Evolutionary conservation across 1,140 invertebrate species (phyloP), one percentile per base, ranked within the genome.

Genomic region (Drosophila rufa): DNA sequence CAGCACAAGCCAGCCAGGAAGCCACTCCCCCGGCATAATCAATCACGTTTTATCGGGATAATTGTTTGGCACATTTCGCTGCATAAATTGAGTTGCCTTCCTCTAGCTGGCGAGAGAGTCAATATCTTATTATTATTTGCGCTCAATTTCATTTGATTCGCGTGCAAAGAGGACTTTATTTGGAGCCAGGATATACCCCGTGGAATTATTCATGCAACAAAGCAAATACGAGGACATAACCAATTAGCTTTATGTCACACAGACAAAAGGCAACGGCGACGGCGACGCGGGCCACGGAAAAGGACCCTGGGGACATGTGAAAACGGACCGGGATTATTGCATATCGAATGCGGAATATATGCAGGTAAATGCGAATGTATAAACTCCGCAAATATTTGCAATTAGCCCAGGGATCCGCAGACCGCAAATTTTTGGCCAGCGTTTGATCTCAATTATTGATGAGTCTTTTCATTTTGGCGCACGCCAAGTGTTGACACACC

Each of bases 31-130:
- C 40, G 56, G 64, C 74, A 82, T 82, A 82, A 82, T 82, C 80
- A 82, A 82, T 82, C 80, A 82, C 74, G 75, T 82, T 82, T 82
- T 82, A 82, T 82, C 80, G 58, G 75, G 75, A 82, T 82, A 82
- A 82, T 82, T 82, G 80, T 74, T 82, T 82, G 71, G 68, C 79
- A 62, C 55, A 59, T 80, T 70, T 74, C 56, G 50, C 55, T 75
- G 40, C 67, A 74, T 77, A 82, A 82, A 82, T 82, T 78, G 74
- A 80, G 53, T 75, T 73, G 59, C 55, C 56, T 62, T 61, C 15
- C 38, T 33, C 46, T 38, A 55, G 74, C 40, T 14, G 12, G 56
- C 61, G 27, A 74, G 71, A 74, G 71, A 61, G 61, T 80, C 74
- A 82, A 78, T 82, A 70, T 66, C 66, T 70, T 70, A 82, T 83